These are phyloP conservation scores for Polyommatus icarus DNA, from an alignment of 2,888 invertebrate genomes.

Conservation along the genomic window DNA sequence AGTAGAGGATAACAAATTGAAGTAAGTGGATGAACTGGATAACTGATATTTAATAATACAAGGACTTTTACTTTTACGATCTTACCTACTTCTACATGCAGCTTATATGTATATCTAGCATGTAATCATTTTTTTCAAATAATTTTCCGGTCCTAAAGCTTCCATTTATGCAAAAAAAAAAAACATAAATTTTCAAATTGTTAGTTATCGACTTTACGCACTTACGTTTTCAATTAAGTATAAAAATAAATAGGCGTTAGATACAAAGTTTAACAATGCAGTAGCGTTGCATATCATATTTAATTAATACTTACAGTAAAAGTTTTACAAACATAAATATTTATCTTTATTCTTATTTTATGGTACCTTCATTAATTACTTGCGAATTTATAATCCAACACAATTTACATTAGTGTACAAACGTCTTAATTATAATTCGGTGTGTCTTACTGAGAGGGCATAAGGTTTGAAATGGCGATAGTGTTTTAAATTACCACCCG, in stretches of 20 bases:
- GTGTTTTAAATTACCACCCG: constrained; percentile 61
- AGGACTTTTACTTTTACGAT: too few species aligned
- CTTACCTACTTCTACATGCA: too few species aligned
- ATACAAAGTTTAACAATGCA: not conserved
- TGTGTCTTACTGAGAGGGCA: constrained; percentile 38
- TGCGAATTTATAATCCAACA: constrained; percentile 57
- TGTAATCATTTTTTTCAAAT: too few species aligned
- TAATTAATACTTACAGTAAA: constrained; percentile 6
- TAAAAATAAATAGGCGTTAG: too few species aligned
- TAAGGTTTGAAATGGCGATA: constrained; percentile 49
- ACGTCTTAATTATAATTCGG: constrained; percentile 50
- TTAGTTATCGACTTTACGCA: too few species aligned
- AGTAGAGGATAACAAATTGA: not conserved
- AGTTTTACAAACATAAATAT: constrained; percentile 10
- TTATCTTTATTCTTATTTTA: constrained; percentile 19
- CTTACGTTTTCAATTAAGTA: too few species aligned
- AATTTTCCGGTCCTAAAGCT: too few species aligned
- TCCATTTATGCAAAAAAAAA: too few species aligned
- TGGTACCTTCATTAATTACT: constrained; percentile 51
- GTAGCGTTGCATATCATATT: not conserved
- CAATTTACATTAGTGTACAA: constrained; percentile 52
- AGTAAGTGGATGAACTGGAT: too few species aligned
- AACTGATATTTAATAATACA: too few species aligned
- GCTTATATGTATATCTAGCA: too few species aligned
- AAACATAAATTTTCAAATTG: too few species aligned